These are phyloP conservation scores for Nothoprocta pentlandii DNA, from an alignment of 2,113 vertebrate genomes.

Conservation along the genomic window DNA sequence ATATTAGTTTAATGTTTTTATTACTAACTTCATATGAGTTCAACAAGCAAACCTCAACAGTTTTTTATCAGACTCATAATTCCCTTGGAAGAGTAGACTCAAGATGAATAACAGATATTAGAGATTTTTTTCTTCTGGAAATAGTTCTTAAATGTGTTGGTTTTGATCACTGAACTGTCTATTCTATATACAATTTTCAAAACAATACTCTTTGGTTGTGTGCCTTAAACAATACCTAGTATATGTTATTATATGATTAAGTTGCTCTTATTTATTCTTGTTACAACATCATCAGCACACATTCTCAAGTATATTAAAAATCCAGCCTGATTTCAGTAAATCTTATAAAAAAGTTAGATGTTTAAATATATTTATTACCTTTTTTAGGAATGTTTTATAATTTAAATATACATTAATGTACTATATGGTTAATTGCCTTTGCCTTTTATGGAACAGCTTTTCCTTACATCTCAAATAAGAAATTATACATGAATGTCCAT, in stretches of 20 bases:
- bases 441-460: background rate
- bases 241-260: background rate
- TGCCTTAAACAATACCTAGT: background rate
- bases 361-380: background rate
- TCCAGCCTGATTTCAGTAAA: background rate
- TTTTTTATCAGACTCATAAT: background rate
- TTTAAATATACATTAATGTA: background rate
- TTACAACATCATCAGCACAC: background rate
- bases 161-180: background rate
- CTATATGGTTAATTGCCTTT: background rate
- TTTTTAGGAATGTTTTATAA: background rate
- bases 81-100: background rate
- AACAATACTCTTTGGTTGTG: background rate
- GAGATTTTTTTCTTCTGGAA: background rate
- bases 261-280: background rate
- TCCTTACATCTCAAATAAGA: background rate
- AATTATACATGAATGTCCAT: background rate
- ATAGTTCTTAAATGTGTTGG: background rate
- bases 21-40: background rate
- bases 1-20: background rate
- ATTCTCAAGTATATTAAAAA: background rate
- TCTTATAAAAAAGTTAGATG: background rate
- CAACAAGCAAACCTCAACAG: slow-evolving; percentile 6
- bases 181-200: background rate
- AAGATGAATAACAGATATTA: background rate